A percentile compares a stretch with the other conserved stretches of the same genome.
phyloP scores from a whole-genome alignment of 2,888 invertebrate genomes.

The Ptychoptera albimana region DNA sequence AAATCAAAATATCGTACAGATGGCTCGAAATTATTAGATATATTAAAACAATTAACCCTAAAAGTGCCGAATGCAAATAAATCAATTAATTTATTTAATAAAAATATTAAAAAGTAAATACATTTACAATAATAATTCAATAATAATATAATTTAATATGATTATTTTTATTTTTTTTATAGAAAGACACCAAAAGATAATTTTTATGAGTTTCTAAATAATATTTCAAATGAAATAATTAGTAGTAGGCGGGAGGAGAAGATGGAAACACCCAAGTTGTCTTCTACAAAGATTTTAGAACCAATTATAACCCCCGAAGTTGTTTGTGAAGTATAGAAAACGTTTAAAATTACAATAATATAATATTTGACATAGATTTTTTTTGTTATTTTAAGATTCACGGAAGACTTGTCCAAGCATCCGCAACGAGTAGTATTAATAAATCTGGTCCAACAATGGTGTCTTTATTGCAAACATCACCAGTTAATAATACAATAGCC shows the following conservation, averaged over 20 bases:
- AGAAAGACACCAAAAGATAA: conserved; percentile 27
- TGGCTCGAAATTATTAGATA: too few relatives aligned
- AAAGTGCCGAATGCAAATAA: too few relatives aligned
- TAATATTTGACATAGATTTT: too few relatives aligned
- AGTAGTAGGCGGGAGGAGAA: background rate
- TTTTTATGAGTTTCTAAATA: conserved; percentile 21
- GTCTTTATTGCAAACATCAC: background rate
- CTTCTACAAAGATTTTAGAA: background rate
- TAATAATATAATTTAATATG: background rate
- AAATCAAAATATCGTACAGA: too few relatives aligned
- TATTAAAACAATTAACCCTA: too few relatives aligned
- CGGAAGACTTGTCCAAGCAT: conserved; percentile 24
- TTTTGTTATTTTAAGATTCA: conserved; percentile 2
- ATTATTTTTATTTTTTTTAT: conserved; percentile 1
- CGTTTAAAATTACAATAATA: background rate
- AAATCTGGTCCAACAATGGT: conserved; percentile 10
- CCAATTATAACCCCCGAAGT: background rate
- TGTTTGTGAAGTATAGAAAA: background rate
- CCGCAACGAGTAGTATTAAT: conserved; percentile 17
- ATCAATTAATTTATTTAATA: too few relatives aligned
- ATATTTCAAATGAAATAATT: conserved; percentile 15
- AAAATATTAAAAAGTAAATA: too few relatives aligned
- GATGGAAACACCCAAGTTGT: background rate
- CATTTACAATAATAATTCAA: too few relatives aligned
- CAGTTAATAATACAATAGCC: background rate